phyloP scores from a whole-genome alignment of 2,888 invertebrate genomes.

The Diloba caeruleocephala region DNA sequence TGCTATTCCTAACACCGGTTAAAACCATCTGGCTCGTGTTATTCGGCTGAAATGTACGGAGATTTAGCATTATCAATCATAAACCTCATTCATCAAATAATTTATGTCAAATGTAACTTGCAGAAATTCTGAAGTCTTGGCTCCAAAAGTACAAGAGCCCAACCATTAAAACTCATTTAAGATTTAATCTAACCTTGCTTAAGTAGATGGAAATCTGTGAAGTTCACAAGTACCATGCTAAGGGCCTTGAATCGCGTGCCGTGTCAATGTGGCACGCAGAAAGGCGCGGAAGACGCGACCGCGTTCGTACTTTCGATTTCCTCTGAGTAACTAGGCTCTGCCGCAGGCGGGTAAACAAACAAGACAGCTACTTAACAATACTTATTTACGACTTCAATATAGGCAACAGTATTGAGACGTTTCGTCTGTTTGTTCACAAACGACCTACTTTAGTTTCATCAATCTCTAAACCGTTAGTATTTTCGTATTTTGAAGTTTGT shows the following conservation, averaged over 20 bases:
- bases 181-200: conserved; percentile 36
- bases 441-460: conserved; percentile 47
- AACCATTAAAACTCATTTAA: conserved; percentile 12
- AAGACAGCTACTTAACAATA: conserved; percentile 39
- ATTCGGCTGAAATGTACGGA: conserved; percentile 7
- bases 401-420: conserved; percentile 33
- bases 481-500: conserved; percentile 31
- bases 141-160: conserved; percentile 2
- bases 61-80: conserved; percentile 27
- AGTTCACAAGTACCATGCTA: conserved; percentile 23
- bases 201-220: conserved; percentile 31
- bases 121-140: conserved; percentile 5
- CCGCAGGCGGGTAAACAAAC: conserved; percentile 52
- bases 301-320: conserved; percentile 74
- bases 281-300: conserved; percentile 62
- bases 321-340: conserved; percentile 51
- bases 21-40: conserved; percentile 22
- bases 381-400: conserved; percentile 46
- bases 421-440: conserved; percentile 35
- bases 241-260: conserved; percentile 54
- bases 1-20: conserved; percentile 32
- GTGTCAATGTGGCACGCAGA: conserved; percentile 58
- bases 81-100: conserved; percentile 15
- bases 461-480: conserved; percentile 34
- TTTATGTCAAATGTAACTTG: conserved; percentile 20